Evolutionary conservation across 2,888 invertebrate species (phyloP), one percentile per base, ranked within the genome.

Genomic region (Desoria tigrina): DNA sequence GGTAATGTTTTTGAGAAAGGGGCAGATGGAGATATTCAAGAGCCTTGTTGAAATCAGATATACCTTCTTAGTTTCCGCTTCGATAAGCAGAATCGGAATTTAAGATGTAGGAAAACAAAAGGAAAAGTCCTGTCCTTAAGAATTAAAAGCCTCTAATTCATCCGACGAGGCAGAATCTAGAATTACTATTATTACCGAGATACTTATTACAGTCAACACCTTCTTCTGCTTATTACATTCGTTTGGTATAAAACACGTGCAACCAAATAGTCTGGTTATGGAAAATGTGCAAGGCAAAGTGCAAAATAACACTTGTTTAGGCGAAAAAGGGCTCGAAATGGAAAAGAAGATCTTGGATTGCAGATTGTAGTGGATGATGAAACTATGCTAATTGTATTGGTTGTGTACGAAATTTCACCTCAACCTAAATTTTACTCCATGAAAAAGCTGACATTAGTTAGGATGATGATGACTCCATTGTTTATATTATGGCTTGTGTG

Each of bases 11-110:
- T 32, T 32, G 39, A 18, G 45, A 45, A 45, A n/a, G n/a, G 45
- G n/a, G 45, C 45, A 45, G 45, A 45, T 45, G 45, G 21, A 45
- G 45, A 45, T 45, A 45, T 45, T 16, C 16, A 18, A 45, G 32
- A 45, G 45, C 4, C 45, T 9, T 45, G 45, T 45, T 45, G 45
- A 6, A 45, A 45, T 45, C 4, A 9, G 45, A 45, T 45, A 6
- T 32, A 32, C 32, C 32, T 32, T 7, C 32, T 45, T 16, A 6
- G 6, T 9, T 45, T 45, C 45, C n/a, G 9, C n/a, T 21, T 45
- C 4, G 45, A 45, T 6, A 45, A 45, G 45, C n/a, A 45, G 39
- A 39, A 9, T 9, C 39, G n/a, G n/a, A n/a, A n/a, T n/a, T n/a
- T n/a, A n/a, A n/a, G n/a, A 18, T 16, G 9, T 9, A 45, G 21